Evolutionary conservation across 1,140 invertebrate genomes (phyloP).

Genomic region (Drosophila lowei): DNA sequence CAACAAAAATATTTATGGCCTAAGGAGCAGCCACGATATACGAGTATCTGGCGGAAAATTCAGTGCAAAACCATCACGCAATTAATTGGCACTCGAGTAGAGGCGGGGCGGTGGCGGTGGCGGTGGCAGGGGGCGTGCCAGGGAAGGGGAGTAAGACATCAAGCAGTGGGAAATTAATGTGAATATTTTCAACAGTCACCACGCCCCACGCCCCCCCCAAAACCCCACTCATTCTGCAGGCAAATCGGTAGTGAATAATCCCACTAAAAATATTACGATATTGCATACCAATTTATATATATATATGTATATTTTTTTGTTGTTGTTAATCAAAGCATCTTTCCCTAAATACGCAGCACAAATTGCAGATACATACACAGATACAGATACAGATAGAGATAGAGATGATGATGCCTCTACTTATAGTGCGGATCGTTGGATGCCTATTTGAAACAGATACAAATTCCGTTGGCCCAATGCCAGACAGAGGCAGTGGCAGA

Average conservation of each 20-base stretch:
- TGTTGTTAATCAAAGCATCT: conserved; percentile 65
- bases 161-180: conserved; percentile 34
- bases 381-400: background rate
- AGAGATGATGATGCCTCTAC: background rate
- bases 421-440: conserved; percentile 20
- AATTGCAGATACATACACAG: conserved; percentile 9
- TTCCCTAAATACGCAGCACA: conserved; percentile 49
- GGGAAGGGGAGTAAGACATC: background rate
- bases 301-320: no score
- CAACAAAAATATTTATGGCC: conserved; percentile 41
- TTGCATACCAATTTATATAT: conserved; percentile 49
- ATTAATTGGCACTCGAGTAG: conserved; percentile 56
- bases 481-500: conserved; percentile 23
- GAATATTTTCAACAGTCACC: conserved; percentile 37
- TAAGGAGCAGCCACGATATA: conserved; percentile 39
- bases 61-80: conserved; percentile 26
- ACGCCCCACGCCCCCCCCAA: no score
- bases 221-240: conserved; percentile 1
- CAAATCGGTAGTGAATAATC: conserved; percentile 42
- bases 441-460: conserved; percentile 71
- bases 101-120: no score
- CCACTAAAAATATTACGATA: conserved; percentile 32
- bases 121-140: no score
- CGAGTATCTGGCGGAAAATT: conserved; percentile 16
- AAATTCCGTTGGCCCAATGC: conserved; percentile 68